A percentile compares a stretch with the other conserved stretches of the same genome.
Evolutionary conservation across 2,888 invertebrate species (phyloP).

Genomic region (Argyra leucocephala): DNA sequence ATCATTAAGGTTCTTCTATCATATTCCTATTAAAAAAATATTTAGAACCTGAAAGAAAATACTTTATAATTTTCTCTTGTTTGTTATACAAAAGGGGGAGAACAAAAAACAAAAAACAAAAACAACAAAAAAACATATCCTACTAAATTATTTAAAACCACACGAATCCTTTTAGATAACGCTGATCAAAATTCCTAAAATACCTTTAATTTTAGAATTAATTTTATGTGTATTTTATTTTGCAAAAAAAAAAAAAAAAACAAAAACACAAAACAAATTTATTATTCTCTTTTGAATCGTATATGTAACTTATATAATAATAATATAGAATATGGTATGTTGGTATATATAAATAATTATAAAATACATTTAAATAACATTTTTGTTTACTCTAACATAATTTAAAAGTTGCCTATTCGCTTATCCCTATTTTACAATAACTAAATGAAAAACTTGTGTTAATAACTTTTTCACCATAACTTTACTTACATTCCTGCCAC

Average conservation of each 20-base stretch:
- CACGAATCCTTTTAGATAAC: conserved; percentile 7
- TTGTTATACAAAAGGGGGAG: no score
- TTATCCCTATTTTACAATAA: no score
- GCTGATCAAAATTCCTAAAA: conserved; percentile 8
- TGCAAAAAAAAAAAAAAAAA: not conserved
- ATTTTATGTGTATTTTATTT: not conserved
- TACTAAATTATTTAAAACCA: conserved; percentile 4
- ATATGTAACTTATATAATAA: no score
- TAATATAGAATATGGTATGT: no score
- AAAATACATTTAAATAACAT: not conserved
- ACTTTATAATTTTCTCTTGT: not conserved
- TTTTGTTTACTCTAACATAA: no score
- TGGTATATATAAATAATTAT: not conserved
- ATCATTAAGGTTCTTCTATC: no score
- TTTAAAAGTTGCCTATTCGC: no score
- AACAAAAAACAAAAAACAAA: not conserved
- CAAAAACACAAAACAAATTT: no score
- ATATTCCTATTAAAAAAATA: not conserved
- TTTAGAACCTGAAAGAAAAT: not conserved
- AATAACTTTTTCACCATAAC: not conserved
- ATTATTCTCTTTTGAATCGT: no score
- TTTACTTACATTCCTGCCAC: not conserved
- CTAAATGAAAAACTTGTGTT: not conserved
- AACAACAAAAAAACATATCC: not conserved
- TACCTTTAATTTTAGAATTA: not conserved